Evolutionary conservation across 2,797 vertebrate genomes (phyloP).

Genomic region (Odontamblyopus lacepedii): DNA sequence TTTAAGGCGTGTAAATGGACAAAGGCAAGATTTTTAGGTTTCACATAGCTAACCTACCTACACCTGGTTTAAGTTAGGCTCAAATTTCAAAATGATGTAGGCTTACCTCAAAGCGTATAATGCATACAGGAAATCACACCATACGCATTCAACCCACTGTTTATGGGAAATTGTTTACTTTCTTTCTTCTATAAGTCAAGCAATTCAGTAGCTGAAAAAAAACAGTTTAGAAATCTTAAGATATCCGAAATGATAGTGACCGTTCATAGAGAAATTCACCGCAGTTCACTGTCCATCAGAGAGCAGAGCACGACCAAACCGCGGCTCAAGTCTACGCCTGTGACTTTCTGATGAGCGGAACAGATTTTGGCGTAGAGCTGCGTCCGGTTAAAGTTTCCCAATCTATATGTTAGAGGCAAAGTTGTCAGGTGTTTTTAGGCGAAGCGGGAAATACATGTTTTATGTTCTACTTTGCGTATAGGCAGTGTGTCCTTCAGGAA

Average conservation of each 20-base stretch:
- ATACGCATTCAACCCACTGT: no score
- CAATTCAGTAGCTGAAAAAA: no score
- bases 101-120: neutral
- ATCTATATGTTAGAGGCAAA: neutral
- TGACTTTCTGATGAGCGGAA: no score
- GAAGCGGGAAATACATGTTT: no score
- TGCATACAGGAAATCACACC: neutral
- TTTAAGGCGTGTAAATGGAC: neutral
- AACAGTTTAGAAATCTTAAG: no score
- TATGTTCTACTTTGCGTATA: no score
- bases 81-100: neutral
- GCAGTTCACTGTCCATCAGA: no score
- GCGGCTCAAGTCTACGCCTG: neutral
- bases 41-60: neutral
- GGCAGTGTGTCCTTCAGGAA: no score
- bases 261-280: no score
- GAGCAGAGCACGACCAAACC: neutral
- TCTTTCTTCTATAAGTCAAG: neutral
- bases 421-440: no score
- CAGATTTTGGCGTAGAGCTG: no score
- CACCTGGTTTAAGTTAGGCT: neutral
- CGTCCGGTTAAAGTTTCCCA: neutral
- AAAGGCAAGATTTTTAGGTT: neutral
- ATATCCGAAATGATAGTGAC: no score
- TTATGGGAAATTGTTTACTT: neutral